These are phyloP conservation scores for Lasaia peninsularis DNA, from an alignment of 1,140 invertebrate species.

Conservation along the genomic window DNA sequence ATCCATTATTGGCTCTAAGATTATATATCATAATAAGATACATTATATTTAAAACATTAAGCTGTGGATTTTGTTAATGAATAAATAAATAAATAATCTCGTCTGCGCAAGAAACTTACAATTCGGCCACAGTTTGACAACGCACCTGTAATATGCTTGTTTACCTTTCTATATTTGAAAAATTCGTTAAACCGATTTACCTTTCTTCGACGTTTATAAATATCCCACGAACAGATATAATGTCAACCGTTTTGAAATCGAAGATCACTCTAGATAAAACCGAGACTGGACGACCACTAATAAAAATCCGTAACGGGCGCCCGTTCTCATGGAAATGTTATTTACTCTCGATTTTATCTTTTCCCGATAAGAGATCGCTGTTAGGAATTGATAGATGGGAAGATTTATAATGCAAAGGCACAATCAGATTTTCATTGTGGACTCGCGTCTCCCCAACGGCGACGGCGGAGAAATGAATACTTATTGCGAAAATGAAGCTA, in stretches of 20 bases:
- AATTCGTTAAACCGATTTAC: too few species aligned
- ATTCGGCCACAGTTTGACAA: too few species aligned
- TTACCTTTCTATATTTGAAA: too few species aligned
- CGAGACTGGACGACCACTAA: not conserved
- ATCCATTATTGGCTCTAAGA: too few species aligned
- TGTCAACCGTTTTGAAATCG: not conserved
- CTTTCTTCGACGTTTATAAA: too few species aligned
- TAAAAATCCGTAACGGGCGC: not conserved
- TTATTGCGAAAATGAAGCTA: constrained; percentile 70
- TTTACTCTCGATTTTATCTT: constrained; percentile 37
- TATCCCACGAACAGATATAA: too few species aligned
- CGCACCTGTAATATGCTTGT: too few species aligned
- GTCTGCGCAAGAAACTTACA: too few species aligned
- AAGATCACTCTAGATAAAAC: not conserved
- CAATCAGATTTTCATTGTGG: constrained; percentile 68
- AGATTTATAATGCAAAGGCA: constrained; percentile 63
- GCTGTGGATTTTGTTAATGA: too few species aligned
- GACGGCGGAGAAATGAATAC: constrained; percentile 62
- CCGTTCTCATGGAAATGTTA: constrained; percentile 12
- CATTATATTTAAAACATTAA: too few species aligned
- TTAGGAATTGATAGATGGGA: constrained; percentile 43
- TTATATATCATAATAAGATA: too few species aligned
- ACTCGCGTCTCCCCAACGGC: constrained; percentile 30
- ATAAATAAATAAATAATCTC: too few species aligned
- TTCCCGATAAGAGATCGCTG: constrained; percentile 44